phyloP scores from a whole-genome alignment of 2,113 vertebrate species.

The Mobula hypostoma region DNA sequence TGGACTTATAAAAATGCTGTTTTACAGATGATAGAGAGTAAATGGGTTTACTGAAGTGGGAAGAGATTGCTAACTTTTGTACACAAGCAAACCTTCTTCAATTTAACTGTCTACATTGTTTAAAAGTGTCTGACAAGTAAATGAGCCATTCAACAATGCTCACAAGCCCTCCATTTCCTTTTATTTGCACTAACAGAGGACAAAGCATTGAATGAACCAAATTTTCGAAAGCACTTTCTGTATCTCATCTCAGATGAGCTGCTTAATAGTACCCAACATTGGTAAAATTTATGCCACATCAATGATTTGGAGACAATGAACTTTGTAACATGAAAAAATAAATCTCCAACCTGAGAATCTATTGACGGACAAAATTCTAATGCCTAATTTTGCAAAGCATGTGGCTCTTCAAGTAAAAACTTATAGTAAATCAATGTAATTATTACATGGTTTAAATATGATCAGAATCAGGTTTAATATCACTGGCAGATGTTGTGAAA shows the following conservation, averaged over 20 bases:
- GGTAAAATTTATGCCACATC: neutral
- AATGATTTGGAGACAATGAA: neutral
- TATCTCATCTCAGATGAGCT: neutral
- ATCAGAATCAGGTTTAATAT: too few species aligned
- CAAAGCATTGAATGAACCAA: neutral
- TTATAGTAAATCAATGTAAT: too few species aligned
- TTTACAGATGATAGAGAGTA: neutral
- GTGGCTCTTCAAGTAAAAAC: too few species aligned
- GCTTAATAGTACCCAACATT: neutral
- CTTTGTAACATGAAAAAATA: neutral
- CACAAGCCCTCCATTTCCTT: neutral
- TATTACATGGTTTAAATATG: too few species aligned
- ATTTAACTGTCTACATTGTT: neutral
- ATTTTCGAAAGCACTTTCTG: neutral
- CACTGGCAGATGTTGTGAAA: too few species aligned
- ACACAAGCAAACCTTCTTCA: neutral
- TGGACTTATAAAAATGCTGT: neutral
- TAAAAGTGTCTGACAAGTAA: slow-evolving; percentile 24
- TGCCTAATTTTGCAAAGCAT: too few species aligned
- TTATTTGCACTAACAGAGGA: neutral
- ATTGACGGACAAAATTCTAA: too few species aligned
- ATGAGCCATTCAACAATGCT: neutral
- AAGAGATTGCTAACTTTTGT: neutral
- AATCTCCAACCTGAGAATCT: too few species aligned
- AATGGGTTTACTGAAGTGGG: neutral